Evolutionary conservation across 2,888 invertebrate genomes (phyloP).

Genomic region (Glaucopsyche alexis): DNA sequence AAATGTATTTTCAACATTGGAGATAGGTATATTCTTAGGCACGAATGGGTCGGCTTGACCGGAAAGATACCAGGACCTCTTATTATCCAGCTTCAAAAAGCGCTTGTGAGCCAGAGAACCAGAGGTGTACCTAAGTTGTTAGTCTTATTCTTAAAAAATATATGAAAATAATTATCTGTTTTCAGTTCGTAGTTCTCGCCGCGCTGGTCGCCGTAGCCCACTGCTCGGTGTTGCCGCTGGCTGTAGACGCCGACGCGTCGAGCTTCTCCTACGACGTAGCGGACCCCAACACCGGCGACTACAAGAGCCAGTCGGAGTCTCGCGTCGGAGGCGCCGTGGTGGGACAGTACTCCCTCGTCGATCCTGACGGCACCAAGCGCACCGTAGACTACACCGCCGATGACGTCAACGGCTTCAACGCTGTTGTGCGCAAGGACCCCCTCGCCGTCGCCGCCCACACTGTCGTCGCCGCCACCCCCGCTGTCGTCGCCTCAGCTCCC

Average conservation of each 20-base stretch:
- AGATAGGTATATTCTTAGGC: neutral
- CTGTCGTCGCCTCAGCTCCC: constrained; percentile 38
- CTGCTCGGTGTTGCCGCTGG: constrained; percentile 73
- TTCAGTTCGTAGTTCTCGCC: constrained; percentile 70
- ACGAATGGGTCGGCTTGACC: neutral
- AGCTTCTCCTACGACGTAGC: constrained; percentile 78
- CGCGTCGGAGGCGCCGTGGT: constrained; percentile 71
- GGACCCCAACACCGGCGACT: constrained; percentile 78
- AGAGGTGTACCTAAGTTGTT: too few relatives aligned
- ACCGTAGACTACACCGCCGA: constrained; percentile 78
- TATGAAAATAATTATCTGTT: constrained; percentile 27
- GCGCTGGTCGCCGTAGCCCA: constrained; percentile 65
- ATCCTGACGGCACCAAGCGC: constrained; percentile 76
- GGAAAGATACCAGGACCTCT: neutral
- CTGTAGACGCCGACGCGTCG: constrained; percentile 54
- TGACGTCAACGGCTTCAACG: constrained; percentile 76
- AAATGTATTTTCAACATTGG: too few relatives aligned
- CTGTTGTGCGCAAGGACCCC: constrained; percentile 75
- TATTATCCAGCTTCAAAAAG: neutral
- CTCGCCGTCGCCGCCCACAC: constrained; percentile 45
- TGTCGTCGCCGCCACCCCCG: constrained; percentile 38
- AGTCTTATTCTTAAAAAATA: too few relatives aligned
- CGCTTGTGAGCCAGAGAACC: too few relatives aligned
- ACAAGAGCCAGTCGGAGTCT: constrained; percentile 76
- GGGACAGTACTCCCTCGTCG: constrained; percentile 77